Conservation (phyloP, 2,113 vertebrate genomes). For the Ranitomeya variabilis region DNA sequence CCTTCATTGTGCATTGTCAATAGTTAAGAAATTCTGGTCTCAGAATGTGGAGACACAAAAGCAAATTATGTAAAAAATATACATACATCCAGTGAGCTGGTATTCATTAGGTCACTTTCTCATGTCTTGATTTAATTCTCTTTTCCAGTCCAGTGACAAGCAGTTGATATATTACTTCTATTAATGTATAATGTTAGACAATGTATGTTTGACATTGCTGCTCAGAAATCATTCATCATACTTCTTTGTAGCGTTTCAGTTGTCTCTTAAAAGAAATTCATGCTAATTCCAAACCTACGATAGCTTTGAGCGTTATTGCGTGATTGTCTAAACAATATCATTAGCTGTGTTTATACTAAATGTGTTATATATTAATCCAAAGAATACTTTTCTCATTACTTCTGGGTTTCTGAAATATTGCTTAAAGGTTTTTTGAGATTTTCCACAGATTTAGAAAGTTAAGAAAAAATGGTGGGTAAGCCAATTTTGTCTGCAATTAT, state of each 20-base stretch:
- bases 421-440: not conserved
- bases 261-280: slow-evolving; percentile 40
- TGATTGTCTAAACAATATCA: slow-evolving; percentile 21
- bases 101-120: not conserved
- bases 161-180: slow-evolving; percentile 4
- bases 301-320: slow-evolving; percentile 18
- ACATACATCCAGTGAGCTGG: not conserved
- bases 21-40: too few relatives aligned
- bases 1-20: too few relatives aligned
- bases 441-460: not conserved
- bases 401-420: slow-evolving; percentile 10
- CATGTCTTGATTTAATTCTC: slow-evolving; percentile 35
- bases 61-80: too few relatives aligned
- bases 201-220: slow-evolving; percentile 12
- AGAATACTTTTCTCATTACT: not conserved
- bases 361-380: slow-evolving; percentile 28
- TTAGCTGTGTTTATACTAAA: slow-evolving; percentile 28
- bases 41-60: too few relatives aligned
- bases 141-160: slow-evolving; percentile 6
- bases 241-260: not conserved
- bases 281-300: slow-evolving; percentile 11
- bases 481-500: not conserved
- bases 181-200: slow-evolving; percentile 38
- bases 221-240: slow-evolving; percentile 36
- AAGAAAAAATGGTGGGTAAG: not conserved